Conservation (phyloP, 2,113 vertebrate genomes). For the Tauraco erythrolophus region DNA sequence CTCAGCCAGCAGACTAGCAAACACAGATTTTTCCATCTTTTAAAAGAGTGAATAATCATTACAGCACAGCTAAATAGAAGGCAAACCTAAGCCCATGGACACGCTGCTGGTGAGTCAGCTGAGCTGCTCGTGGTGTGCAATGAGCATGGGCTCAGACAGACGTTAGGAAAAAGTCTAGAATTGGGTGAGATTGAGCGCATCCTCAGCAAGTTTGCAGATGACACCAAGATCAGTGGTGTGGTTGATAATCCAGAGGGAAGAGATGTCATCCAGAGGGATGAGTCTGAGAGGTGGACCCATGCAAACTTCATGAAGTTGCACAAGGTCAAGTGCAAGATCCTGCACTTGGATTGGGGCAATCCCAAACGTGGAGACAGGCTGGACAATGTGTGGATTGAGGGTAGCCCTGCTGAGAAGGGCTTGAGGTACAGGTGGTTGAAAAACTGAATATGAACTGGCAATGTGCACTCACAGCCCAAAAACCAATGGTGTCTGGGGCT, state of each 20-base stretch:
- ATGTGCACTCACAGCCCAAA: background rate
- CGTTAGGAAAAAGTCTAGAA: background rate
- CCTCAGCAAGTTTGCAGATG: background rate
- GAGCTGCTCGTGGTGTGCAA: background rate
- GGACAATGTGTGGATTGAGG: background rate
- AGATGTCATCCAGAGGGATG: background rate
- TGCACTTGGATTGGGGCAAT: background rate
- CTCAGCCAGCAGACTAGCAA: background rate
- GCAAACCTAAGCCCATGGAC: background rate
- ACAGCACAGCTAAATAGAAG: background rate
- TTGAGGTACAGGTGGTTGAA: background rate
- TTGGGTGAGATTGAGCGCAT: background rate
- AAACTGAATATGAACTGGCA: accelerated
- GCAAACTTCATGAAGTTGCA: accelerated
- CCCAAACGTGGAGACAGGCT: background rate
- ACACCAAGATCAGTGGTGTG: background rate
- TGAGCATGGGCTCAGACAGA: background rate
- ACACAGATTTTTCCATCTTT: accelerated
- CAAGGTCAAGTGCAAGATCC: background rate
- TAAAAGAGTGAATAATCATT: background rate
- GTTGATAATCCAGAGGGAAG: background rate
- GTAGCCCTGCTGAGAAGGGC: no score
- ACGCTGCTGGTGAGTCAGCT: background rate
- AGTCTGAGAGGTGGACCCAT: accelerated
- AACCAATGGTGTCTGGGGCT: background rate